A percentile compares a stretch with the other conserved stretches of the same genome.
These are phyloP conservation scores for Lasioglossum vierecki DNA, from an alignment of 2,888 invertebrate species.

Conservation along the genomic window DNA sequence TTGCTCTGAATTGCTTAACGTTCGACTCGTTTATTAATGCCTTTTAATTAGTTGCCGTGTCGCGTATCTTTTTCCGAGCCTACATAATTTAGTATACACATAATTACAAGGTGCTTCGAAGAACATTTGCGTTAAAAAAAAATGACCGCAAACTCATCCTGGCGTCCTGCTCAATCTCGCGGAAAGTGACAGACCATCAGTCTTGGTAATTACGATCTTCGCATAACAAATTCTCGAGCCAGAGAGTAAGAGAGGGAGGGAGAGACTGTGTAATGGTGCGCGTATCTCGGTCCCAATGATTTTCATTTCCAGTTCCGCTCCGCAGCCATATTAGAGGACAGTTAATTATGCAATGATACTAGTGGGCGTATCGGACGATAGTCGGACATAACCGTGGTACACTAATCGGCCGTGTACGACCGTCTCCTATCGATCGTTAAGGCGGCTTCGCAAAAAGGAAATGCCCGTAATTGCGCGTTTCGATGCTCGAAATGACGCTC, in stretches of 20 bases:
- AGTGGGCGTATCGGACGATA: slow-evolving; percentile 47
- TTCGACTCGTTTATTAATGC: slow-evolving; percentile 10
- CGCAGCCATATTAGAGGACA: slow-evolving; percentile 14
- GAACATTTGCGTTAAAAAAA: neutral
- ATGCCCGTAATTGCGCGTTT: neutral
- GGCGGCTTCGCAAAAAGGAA: slow-evolving; percentile 6
- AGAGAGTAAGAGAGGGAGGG: neutral
- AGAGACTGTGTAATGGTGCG: neutral
- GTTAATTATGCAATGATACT: slow-evolving; percentile 46
- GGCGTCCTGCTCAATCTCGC: slow-evolving; percentile 5
- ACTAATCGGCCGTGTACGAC: slow-evolving; percentile 53
- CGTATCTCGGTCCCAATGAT: slow-evolving; percentile 18
- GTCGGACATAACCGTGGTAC: slow-evolving; percentile 38
- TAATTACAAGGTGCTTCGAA: neutral
- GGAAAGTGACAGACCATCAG: slow-evolving; percentile 25
- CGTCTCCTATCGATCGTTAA: slow-evolving; percentile 38
- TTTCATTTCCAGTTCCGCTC: slow-evolving; percentile 28
- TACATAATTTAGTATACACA: neutral
- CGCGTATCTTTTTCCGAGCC: neutral
- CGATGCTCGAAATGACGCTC: slow-evolving; percentile 8
- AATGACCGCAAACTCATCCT: neutral
- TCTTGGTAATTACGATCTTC: neutral
- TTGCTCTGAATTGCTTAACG: neutral
- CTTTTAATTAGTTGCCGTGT: slow-evolving; percentile 7
- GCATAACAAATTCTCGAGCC: slow-evolving; percentile 12